Evolutionary conservation across 2,113 vertebrate genomes (phyloP), one percentile per base, ranked within the genome.

Genomic region (Raphicerus campestris): DNA sequence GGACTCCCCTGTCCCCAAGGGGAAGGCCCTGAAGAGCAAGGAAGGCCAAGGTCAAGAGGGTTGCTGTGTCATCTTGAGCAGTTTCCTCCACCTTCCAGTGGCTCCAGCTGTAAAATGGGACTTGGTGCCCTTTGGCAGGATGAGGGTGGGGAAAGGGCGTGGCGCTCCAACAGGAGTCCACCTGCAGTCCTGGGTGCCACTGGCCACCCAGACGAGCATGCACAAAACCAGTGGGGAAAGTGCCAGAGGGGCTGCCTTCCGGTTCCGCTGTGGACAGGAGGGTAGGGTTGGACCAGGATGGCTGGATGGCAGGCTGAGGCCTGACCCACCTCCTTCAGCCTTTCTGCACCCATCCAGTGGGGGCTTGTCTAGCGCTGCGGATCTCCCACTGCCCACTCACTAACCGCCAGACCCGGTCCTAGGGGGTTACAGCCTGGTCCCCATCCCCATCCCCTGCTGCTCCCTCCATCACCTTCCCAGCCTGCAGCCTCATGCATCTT

Each of bases 261-360:
- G 7, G 15, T n/a, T 92, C 47, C 0, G 1, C 32, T 39, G 24
- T 2, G 9, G 56, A 32, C 51, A 5, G 28, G 60, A 9, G 2
- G 58, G 8, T 4, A 2, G 20, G 19, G 47, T 9, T 39, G 49
- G 22, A 30, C 56, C 28, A 30, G 39, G 47, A 24, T 28, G 80
- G n/a, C 28, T 2, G 1, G 10, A 10, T 75, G 60, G 63, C 42
- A 77, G 73, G 20, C 84, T 24, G 15, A 83, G 49, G 51, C 24
- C 55, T 26, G 19, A 16, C 80, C 30, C 39, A 1, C 49, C 7
- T 47, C 58, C 30, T 53, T 56, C 3, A 20, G 45, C 14, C 7
- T 63, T 14, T 42, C 70, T 66, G 16, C 16, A 20, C 5, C 49
- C 35, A 55, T 13, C n/a, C 17, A 7, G 24, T 3, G 39, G 45